A percentile compares a stretch with the other conserved stretches of the same genome.
Evolutionary conservation across 2,888 invertebrate genomes (phyloP).

Genomic region (Trachelus troglodyta): DNA sequence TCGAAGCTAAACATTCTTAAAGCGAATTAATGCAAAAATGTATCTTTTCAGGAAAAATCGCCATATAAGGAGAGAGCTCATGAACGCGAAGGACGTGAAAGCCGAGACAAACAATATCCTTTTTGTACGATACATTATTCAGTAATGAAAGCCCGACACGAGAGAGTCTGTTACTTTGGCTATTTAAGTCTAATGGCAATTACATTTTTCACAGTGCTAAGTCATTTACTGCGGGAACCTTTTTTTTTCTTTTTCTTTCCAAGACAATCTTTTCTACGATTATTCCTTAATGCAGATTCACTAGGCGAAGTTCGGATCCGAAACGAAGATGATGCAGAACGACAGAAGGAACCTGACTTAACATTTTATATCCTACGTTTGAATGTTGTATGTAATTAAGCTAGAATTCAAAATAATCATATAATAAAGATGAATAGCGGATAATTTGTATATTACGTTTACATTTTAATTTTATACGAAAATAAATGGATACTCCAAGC

Average conservation of each 20-base stretch:
- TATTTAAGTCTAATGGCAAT: neutral
- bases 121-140: constrained; percentile 43
- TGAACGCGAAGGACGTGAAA: constrained; percentile 80
- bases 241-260: neutral
- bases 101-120: constrained; percentile 88
- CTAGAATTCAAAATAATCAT: constrained; percentile 53
- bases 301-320: constrained; percentile 64
- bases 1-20: neutral
- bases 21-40: constrained; percentile 7
- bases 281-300: constrained; percentile 55
- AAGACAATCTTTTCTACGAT: neutral
- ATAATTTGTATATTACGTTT: constrained; percentile 62
- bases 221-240: neutral
- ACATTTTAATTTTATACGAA: constrained; percentile 59
- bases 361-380: constrained; percentile 65
- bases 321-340: constrained; percentile 64
- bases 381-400: constrained; percentile 65
- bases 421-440: constrained; percentile 51
- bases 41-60: constrained; percentile 79
- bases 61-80: constrained; percentile 80
- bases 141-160: neutral
- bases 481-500: constrained; percentile 34
- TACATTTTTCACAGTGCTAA: neutral
- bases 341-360: constrained; percentile 54
- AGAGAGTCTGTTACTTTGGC: neutral